A percentile compares a stretch with the other conserved stretches of the same genome.
Conservation (phyloP, 1,140 invertebrate species). For the Neodiprion virginianus region DNA sequence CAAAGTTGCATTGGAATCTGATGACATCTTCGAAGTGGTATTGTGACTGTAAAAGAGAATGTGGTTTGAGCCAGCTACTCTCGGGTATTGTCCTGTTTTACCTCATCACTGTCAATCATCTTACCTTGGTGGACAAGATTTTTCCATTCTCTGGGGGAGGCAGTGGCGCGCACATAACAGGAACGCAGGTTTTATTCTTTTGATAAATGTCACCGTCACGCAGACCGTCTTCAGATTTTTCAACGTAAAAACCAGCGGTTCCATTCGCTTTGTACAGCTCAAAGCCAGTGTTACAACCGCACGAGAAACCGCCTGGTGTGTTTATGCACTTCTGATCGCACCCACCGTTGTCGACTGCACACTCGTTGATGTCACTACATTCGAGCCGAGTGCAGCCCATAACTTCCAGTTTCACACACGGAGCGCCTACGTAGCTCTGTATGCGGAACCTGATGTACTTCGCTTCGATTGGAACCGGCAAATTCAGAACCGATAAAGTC, state of each 20-base stretch:
- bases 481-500: constrained; percentile 85
- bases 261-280: constrained; percentile 90
- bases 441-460: constrained; percentile 88
- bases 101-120: constrained; percentile 4
- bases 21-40: constrained; percentile 92
- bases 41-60: constrained; percentile 58
- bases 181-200: constrained; percentile 94
- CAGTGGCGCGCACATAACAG: constrained; percentile 86
- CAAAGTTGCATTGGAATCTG: constrained; percentile 94
- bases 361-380: constrained; percentile 94
- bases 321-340: constrained; percentile 95
- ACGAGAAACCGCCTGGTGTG: constrained; percentile 84
- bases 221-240: constrained; percentile 83
- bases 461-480: constrained; percentile 91
- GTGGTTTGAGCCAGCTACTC: neutral
- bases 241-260: constrained; percentile 88
- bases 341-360: constrained; percentile 86
- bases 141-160: constrained; percentile 88
- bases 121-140: constrained; percentile 79
- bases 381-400: constrained; percentile 93
- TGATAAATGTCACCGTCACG: constrained; percentile 88
- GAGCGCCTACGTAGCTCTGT: constrained; percentile 87
- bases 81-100: neutral
- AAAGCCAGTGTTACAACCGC: constrained; percentile 91
- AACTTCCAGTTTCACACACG: constrained; percentile 90